Evolutionary conservation across 1,140 invertebrate species (phyloP).

Genomic region (Micrasema longulum): DNA sequence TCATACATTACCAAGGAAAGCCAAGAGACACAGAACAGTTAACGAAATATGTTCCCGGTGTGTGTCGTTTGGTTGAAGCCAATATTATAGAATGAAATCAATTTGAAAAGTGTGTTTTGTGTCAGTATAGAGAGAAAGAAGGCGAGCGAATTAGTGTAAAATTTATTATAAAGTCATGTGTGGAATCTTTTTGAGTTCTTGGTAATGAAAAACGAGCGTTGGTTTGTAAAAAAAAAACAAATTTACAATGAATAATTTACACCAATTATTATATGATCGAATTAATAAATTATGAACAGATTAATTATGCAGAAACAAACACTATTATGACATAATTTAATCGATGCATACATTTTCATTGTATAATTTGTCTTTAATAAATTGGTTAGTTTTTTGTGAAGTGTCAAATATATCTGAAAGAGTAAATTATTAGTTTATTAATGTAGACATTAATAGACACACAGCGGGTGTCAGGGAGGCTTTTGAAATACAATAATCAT

Average conservation of each 20-base stretch:
- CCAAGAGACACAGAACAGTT: slow-evolving; percentile 26
- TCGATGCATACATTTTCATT: too few relatives aligned
- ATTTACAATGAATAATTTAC: too few relatives aligned
- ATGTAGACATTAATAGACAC: too few relatives aligned
- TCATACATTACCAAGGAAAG: slow-evolving; percentile 44
- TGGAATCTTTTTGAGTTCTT: background rate
- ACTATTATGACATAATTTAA: too few relatives aligned
- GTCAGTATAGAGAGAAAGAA: background rate
- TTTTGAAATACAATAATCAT: too few relatives aligned
- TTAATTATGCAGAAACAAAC: too few relatives aligned
- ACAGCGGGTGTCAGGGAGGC: too few relatives aligned
- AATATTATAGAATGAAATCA: too few relatives aligned
- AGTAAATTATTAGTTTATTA: background rate
- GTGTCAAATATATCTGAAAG: background rate
- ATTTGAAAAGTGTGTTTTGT: background rate
- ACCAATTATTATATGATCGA: too few relatives aligned
- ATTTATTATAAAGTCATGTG: background rate
- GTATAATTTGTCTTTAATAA: too few relatives aligned
- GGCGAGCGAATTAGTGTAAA: background rate
- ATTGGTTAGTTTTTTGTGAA: background rate
- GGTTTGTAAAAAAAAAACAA: too few relatives aligned
- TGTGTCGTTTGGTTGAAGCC: background rate
- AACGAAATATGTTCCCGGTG: background rate
- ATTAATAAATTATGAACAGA: too few relatives aligned
- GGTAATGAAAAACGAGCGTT: slow-evolving; percentile 26